phyloP scores from a whole-genome alignment of 53 echinoderm and acorn worm genomes.

The Holothuria leucospilota region DNA sequence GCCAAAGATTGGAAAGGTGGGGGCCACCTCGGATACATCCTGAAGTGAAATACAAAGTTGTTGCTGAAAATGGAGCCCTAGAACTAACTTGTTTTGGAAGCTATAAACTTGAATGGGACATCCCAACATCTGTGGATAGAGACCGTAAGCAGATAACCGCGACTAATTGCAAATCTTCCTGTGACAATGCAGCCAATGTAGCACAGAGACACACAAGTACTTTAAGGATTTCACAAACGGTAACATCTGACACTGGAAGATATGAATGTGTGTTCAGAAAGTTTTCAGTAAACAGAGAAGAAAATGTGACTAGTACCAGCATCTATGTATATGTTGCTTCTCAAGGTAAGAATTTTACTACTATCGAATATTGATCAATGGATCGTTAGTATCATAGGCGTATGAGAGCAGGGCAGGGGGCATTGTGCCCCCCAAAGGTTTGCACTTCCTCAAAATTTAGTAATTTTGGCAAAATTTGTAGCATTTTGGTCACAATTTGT shows the following conservation, averaged over 20 bases:
- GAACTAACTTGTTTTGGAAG: conserved; percentile 70
- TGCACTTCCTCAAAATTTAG: too few relatives aligned
- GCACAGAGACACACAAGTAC: conserved; percentile 39
- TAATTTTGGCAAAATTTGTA: too few relatives aligned
- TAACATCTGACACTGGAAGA: conserved; percentile 68
- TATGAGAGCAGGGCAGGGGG: too few relatives aligned
- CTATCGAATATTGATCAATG: too few relatives aligned
- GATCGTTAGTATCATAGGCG: too few relatives aligned
- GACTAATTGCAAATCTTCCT: conserved; percentile 46
- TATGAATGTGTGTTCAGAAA: conserved; percentile 84
- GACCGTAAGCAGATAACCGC: conserved; percentile 48
- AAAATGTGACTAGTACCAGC: conserved; percentile 66
- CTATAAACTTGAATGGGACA: conserved; percentile 77
- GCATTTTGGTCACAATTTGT: too few relatives aligned
- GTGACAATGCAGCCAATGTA: conserved; percentile 43
- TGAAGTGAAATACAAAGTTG: not conserved
- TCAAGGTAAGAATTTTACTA: not conserved
- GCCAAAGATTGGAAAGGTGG: conserved; percentile 15
- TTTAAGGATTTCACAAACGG: conserved; percentile 56
- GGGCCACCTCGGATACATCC: conserved; percentile 24
- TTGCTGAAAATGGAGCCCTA: conserved; percentile 48
- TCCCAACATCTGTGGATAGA: conserved; percentile 68
- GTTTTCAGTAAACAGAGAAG: conserved; percentile 61
- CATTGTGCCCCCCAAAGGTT: too few relatives aligned
- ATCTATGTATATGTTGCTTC: conserved; percentile 67